Conservation (phyloP, 2,113 vertebrate genomes). For the Chaenocephalus aceratus region DNA sequence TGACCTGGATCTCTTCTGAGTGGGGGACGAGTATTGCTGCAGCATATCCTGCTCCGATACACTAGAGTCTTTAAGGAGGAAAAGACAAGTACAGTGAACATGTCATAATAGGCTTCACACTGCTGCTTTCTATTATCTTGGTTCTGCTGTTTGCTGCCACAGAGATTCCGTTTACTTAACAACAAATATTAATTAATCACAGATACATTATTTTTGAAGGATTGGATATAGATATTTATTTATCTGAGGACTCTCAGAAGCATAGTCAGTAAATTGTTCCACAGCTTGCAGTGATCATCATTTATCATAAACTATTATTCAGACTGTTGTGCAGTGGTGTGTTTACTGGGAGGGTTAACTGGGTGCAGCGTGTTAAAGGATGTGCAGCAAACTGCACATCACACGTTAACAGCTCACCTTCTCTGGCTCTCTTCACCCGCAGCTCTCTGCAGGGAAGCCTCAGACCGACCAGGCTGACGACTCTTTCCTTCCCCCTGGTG, state of each 20-base stretch:
- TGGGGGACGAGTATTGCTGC: constrained; percentile 87
- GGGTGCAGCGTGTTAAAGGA: not conserved
- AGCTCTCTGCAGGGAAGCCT: constrained; percentile 83
- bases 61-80: constrained; percentile 73
- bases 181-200: not conserved
- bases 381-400: not conserved
- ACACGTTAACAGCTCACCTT: constrained; percentile 75
- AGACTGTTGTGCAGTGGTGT: not conserved
- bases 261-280: not conserved
- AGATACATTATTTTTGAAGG: too few species aligned
- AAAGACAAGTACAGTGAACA: not conserved
- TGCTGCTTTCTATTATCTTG: not conserved
- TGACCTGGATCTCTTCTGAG: constrained; percentile 84
- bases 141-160: not conserved
- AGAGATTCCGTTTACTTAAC: not conserved
- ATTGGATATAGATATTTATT: too few species aligned
- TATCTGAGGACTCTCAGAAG: too few species aligned
- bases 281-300: not conserved
- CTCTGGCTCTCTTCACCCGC: constrained; percentile 86
- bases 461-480: constrained; percentile 79
- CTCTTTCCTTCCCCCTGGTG: constrained; percentile 85
- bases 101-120: not conserved
- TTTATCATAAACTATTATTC: not conserved
- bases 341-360: too few species aligned
- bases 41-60: constrained; percentile 90